Percentiles rank a stretch among this genome's conserved stretches.
phyloP scores from a whole-genome alignment of 1,140 invertebrate genomes.

The Drosophila ambigua region DNA sequence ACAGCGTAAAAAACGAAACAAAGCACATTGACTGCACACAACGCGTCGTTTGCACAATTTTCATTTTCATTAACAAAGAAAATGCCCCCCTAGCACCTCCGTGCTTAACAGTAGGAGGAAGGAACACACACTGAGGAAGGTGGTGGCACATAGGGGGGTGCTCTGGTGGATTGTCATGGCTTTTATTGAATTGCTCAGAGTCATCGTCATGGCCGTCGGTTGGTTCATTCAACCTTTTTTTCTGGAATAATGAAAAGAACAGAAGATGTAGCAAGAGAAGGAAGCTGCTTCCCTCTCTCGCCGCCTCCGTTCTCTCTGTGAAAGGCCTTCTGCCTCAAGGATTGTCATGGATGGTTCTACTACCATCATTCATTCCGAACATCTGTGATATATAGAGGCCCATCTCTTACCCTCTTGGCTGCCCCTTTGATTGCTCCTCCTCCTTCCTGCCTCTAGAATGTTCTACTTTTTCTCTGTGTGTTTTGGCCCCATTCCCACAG shows the following conservation, averaged over 20 bases:
- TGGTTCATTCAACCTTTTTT: constrained; percentile 57
- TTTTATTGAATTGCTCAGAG: constrained; percentile 59
- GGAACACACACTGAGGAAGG: constrained; percentile 2
- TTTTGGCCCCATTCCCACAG: constrained; percentile 21
- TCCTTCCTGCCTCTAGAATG: too few relatives aligned
- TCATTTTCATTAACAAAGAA: constrained; percentile 67
- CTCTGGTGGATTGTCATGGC: constrained; percentile 33
- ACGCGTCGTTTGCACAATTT: constrained; percentile 73
- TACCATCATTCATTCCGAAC: constrained; percentile 29
- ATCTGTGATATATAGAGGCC: constrained; percentile 1
- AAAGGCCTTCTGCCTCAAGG: constrained; percentile 40
- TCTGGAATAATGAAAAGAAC: constrained; percentile 13
- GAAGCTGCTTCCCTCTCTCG: constrained; percentile 21
- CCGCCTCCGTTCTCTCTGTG: not conserved
- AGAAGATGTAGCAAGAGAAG: constrained; percentile 8
- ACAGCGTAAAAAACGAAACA: constrained; percentile 46
- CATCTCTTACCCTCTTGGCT: too few relatives aligned
- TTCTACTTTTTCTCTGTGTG: not conserved
- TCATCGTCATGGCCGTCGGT: constrained; percentile 40
- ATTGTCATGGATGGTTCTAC: constrained; percentile 11
- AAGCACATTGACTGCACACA: constrained; percentile 57
- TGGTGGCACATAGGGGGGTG: not conserved
- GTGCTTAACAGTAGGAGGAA: too few relatives aligned
- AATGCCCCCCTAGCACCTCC: constrained; percentile 3
- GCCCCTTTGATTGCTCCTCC: too few relatives aligned